Conservation (phyloP, 2,113 vertebrate species). For the Heterocephalus glaber region DNA sequence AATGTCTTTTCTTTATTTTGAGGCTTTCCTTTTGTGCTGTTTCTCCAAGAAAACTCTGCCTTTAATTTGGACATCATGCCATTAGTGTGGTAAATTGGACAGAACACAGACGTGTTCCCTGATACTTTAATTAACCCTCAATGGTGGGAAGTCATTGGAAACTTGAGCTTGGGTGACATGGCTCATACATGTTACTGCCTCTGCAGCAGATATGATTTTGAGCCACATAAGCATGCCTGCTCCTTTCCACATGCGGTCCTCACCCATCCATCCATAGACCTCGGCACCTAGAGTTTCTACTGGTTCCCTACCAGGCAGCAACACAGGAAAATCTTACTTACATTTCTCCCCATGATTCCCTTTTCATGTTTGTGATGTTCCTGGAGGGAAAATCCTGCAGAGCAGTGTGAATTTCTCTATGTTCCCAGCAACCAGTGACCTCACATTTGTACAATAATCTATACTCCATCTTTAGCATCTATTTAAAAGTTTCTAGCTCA, state of each 20-base stretch:
- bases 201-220: not conserved
- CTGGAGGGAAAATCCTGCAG: not conserved
- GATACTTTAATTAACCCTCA: not conserved
- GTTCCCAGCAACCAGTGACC: not conserved
- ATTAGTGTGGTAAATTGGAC: accelerated
- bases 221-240: not conserved
- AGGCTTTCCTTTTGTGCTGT: not conserved
- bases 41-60: not conserved
- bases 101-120: accelerated
- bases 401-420: not conserved
- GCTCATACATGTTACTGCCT: not conserved
- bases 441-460: not conserved
- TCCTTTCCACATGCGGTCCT: not conserved
- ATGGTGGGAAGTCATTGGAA: not conserved
- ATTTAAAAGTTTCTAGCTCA: not conserved
- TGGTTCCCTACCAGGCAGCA: not conserved
- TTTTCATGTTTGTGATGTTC: not conserved
- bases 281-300: not conserved
- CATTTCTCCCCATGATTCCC: not conserved
- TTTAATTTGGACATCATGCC: not conserved
- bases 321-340: not conserved
- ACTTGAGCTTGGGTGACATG: not conserved
- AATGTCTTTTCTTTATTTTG: not conserved
- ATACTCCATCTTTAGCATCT: not conserved
- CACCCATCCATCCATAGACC: not conserved